A percentile compares a stretch with the other conserved stretches of the same genome.
phyloP scores from a whole-genome alignment of 2,888 invertebrate species.

The Drosophila percnosoma region DNA sequence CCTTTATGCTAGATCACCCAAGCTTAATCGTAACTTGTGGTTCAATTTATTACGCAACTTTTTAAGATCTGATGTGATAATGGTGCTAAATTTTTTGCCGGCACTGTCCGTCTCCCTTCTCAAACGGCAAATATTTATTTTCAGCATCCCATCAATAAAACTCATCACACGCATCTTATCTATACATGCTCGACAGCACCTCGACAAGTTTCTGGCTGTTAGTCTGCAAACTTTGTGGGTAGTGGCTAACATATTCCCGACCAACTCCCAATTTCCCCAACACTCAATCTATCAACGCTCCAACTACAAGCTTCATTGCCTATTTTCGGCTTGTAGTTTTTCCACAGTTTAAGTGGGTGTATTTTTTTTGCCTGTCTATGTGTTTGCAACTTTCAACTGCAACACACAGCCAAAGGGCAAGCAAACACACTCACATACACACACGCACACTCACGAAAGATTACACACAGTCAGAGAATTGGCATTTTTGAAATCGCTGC shows the following conservation, averaged over 20 bases:
- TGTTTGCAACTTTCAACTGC: constrained; percentile 27
- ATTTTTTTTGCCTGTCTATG: constrained; percentile 53
- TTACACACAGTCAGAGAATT: background rate
- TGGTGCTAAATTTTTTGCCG: constrained; percentile 2
- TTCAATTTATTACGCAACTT: background rate
- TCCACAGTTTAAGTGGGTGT: constrained; percentile 32
- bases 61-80: background rate
- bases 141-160: constrained; percentile 69
- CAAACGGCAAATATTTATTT: background rate
- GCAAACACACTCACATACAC: background rate
- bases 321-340: constrained; percentile 37
- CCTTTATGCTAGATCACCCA: background rate
- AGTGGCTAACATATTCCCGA: constrained; percentile 5
- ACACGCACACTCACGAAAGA: background rate
- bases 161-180: constrained; percentile 51
- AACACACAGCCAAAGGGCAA: background rate
- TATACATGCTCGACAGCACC: constrained; percentile 32
- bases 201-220: constrained; percentile 39
- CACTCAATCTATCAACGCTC: background rate
- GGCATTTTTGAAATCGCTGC: background rate
- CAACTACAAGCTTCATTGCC: background rate
- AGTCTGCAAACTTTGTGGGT: constrained; percentile 46
- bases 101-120: background rate
- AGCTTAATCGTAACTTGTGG: background rate
- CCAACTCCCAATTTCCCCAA: background rate